These are phyloP conservation scores for Enteromius mattozi DNA, from an alignment of 2,797 vertebrate species.

Conservation along the genomic window DNA sequence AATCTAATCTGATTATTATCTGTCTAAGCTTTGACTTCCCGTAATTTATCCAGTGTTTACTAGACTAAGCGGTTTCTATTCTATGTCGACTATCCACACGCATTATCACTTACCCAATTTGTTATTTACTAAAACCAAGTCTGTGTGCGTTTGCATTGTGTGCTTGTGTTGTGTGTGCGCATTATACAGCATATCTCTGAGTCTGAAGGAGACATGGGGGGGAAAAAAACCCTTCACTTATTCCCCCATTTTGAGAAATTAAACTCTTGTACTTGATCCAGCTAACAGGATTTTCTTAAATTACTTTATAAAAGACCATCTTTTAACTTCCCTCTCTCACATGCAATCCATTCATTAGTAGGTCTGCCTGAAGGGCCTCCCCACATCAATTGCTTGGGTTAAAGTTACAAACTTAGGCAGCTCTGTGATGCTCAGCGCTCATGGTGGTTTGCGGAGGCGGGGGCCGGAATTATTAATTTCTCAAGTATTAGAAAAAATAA, in stretches of 20 bases:
- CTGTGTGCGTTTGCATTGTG: slow-evolving; percentile 33
- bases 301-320: slow-evolving; percentile 99
- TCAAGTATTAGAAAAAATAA: slow-evolving; percentile 97
- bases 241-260: slow-evolving; percentile 91
- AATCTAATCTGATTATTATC: slow-evolving; percentile 51
- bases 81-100: slow-evolving; percentile 66
- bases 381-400: slow-evolving; percentile 98
- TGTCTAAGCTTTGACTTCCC: slow-evolving; percentile 60
- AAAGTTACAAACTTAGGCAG: slow-evolving; percentile 99
- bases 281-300: slow-evolving; percentile 99
- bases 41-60: slow-evolving; percentile 75
- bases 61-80: slow-evolving; percentile 79
- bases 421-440: slow-evolving; percentile 92
- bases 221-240: slow-evolving; percentile 72
- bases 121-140: slow-evolving; percentile 73
- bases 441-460: slow-evolving; percentile 93
- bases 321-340: slow-evolving; percentile 99
- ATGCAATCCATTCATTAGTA: slow-evolving; percentile 99
- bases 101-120: slow-evolving; percentile 73
- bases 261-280: slow-evolving; percentile 99
- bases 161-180: slow-evolving; percentile 23
- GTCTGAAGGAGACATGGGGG: slow-evolving; percentile 68
- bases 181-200: slow-evolving; percentile 50
- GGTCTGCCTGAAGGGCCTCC: slow-evolving; percentile 97
- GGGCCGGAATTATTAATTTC: slow-evolving; percentile 99